Evolutionary conservation across 2,113 vertebrate species (phyloP), one percentile per base, ranked within the genome.

Genomic region (Dolichallabes microphthalmus): DNA sequence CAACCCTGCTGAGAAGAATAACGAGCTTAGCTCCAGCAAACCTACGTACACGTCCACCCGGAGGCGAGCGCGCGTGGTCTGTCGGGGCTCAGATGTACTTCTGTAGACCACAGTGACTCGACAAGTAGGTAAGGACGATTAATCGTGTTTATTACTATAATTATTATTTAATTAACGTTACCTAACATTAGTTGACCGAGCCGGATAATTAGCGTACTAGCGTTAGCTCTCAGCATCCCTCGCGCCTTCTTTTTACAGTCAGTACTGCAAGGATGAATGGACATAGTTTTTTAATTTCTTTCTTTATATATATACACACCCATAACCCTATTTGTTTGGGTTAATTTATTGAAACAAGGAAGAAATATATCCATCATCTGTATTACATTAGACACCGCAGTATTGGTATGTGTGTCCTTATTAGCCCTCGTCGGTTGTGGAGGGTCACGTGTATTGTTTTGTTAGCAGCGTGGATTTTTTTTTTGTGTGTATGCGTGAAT

Each of bases 211-310:
- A 52, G 8, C 22, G 11, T 66, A 32, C 60, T 83, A 83, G 82
- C 82, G 5, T 76, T 75, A 57, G 75, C 75, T 64, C 2, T 57
- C 74, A 84, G 83, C 83, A 78, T 84, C 83, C 12, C 13, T 64
- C 17, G 35, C 19, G 50, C 8, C 13, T 66, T 32, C 32, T 45
- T n/a, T 74, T 13, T 64, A 32, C 8, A 32, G 10, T 17, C 45
- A 45, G 32, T 9, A 25, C 58, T 39, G 3, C 0, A 12, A 22
- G 11, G 35, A 10, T 27, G 82, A 75, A 63, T 39, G n/a, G 6
- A 2, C 32, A n/a, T 13, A 12, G 32, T 4, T 25, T 30, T 73
- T 71, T 12, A 20, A 2, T n/a, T 30, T 10, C 20, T 61, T 61
- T 1, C 0, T 3, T 57, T 82, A 12, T 63, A 39, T 52, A n/a